Evolutionary conservation across 2,888 invertebrate species (phyloP), one percentile per base, ranked within the genome.

Genomic region (Allophyes oxyacanthae): DNA sequence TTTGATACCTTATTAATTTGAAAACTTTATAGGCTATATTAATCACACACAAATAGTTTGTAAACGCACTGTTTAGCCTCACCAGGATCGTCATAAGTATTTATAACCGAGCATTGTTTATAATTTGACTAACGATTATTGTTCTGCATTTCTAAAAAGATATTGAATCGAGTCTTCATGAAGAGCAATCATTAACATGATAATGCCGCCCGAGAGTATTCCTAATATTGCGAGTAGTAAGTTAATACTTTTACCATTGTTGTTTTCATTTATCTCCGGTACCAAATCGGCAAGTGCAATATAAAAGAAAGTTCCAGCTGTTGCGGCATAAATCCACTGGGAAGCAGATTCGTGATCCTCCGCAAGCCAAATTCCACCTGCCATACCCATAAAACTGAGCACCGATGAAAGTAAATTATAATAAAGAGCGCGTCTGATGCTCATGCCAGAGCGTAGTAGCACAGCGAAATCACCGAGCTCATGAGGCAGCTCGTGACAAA

Each of bases 381-480:
- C 94, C 95, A 97, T 96, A 13, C 96, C 97, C 75, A 97, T 88
- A 80, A 97, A 96, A 78, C 97, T 97, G 45, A 97, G 94, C 53
- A 97, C 91, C 0, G 97, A 97, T 2, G 97, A 97, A 0, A 97
- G 90, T 60, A 96, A 89, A 85, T 97, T 97, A 87, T 97, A 96
- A 76, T 96, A 95, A 37, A 97, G 84, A 2, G 97, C 97, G 45
- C 96, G 95, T 62, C 94, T 95, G 48, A 96, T 95, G 37, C 95
- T 95, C 94, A 97, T 96, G 0, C 97, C 97, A 0, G 97, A 96
- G 61, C 96, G 95, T n/a, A 97, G 88, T 33, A 97, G 86, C 43
- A 97, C 95, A 0, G 97, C 97, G 84, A 97, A 97, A 86, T 97
- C 97, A 1, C 97, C 97, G 13, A 97, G 91, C 85, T 97, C 97